Conservation (phyloP, 2,113 vertebrate species). For the Cervus canadensis region DNA sequence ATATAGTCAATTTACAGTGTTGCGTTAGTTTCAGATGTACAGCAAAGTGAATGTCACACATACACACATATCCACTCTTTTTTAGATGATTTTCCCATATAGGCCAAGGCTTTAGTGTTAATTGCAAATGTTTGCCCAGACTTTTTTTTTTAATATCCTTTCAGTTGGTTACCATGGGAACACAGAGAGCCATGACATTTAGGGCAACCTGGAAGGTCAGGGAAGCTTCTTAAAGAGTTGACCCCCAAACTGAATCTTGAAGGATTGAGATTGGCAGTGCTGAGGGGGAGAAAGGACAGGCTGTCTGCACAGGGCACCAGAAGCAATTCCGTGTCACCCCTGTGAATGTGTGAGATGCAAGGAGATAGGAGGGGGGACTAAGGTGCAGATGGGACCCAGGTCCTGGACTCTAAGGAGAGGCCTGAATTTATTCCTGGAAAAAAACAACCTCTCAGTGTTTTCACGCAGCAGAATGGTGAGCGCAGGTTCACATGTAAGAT, state of each 20-base stretch:
- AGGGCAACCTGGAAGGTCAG: not conserved
- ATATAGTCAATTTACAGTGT: not conserved
- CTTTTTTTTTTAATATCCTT: not conserved
- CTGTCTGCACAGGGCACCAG: not conserved
- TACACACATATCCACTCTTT: not conserved
- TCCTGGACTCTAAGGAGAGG: not conserved
- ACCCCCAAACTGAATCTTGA: not conserved
- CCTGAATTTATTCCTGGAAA: not conserved
- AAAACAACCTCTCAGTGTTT: not conserved
- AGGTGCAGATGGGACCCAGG: not conserved
- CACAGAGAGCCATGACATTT: not conserved
- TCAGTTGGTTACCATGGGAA: constrained; percentile 38
- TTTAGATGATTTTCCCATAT: not conserved
- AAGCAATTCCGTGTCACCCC: not conserved
- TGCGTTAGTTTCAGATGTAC: not conserved
- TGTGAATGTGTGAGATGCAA: not conserved
- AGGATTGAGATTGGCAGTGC: not conserved
- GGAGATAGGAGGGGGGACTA: not conserved
- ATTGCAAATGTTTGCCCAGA: not conserved
- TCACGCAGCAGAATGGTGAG: not conserved
- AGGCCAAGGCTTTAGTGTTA: not conserved
- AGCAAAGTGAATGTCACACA: not conserved
- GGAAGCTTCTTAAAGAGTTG: constrained; percentile 21
- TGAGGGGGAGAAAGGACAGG: not conserved
- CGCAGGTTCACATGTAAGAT: not conserved